These are phyloP conservation scores for Balaeniceps rex DNA, from an alignment of 2,113 vertebrate genomes.

Conservation along the genomic window DNA sequence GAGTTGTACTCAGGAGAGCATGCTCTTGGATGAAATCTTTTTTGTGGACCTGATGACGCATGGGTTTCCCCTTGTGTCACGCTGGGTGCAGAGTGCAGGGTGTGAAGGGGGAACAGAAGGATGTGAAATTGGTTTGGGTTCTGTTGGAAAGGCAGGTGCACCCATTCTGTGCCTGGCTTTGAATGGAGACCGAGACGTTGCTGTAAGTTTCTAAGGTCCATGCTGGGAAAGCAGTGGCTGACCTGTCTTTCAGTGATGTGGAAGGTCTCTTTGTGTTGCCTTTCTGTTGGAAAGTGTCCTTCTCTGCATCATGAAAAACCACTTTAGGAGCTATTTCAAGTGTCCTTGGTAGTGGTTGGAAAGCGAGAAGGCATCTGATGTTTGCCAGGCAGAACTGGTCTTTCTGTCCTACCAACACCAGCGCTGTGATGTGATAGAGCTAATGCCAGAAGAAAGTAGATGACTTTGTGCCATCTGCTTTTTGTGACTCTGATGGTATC, in stretches of 20 bases:
- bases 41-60: neutral
- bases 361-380: neutral
- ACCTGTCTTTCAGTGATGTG: neutral
- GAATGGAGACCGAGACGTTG: neutral
- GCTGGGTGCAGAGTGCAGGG: neutral
- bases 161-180: neutral
- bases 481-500: neutral
- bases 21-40: neutral
- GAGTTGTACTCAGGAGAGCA: neutral
- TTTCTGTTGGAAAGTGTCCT: neutral
- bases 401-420: neutral
- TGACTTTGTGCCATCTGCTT: slow-evolving; percentile 7
- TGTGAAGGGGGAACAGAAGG: neutral
- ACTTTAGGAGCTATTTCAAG: neutral
- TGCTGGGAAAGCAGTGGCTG: neutral
- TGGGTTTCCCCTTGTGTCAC: neutral
- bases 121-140: neutral
- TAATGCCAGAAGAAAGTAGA: neutral
- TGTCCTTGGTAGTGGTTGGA: neutral
- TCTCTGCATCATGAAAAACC: neutral
- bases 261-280: neutral
- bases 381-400: neutral
- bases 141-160: neutral
- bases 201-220: neutral
- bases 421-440: neutral